Conservation (phyloP, 2,888 invertebrate genomes). For the Doris montereyensis region DNA sequence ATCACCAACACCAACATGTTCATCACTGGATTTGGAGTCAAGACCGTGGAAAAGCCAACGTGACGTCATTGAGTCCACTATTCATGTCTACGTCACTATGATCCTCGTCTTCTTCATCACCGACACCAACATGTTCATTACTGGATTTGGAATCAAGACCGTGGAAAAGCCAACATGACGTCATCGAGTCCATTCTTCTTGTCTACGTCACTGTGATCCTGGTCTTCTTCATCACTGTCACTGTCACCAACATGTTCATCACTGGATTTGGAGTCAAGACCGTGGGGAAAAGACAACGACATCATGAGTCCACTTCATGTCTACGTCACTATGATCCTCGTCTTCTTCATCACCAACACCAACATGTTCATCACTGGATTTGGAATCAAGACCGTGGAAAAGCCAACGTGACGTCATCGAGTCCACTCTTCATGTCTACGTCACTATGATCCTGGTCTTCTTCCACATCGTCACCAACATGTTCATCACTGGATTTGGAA, state of each 20-base stretch:
- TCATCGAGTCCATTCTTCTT: slow-evolving; percentile 6
- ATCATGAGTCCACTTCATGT: too few relatives aligned
- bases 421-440: too few relatives aligned
- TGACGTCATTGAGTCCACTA: too few relatives aligned
- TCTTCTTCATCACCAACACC: background rate
- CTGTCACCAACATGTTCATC: background rate
- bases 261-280: background rate
- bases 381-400: too few relatives aligned
- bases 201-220: background rate
- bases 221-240: background rate
- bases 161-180: slow-evolving; percentile 10
- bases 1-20: background rate
- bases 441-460: slow-evolving; percentile 46
- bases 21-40: background rate
- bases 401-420: too few relatives aligned
- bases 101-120: slow-evolving; percentile 46
- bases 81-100: slow-evolving; percentile 42
- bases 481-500: slow-evolving; percentile 46
- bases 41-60: too few relatives aligned
- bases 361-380: background rate
- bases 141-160: slow-evolving; percentile 42
- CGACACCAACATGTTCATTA: slow-evolving; percentile 46
- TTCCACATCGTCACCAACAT: slow-evolving; percentile 45
- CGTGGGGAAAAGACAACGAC: too few relatives aligned
- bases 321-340: background rate